Evolutionary conservation across 2,888 invertebrate species (phyloP), one percentile per base, ranked within the genome.

Genomic region (Heliconius charithonia): DNA sequence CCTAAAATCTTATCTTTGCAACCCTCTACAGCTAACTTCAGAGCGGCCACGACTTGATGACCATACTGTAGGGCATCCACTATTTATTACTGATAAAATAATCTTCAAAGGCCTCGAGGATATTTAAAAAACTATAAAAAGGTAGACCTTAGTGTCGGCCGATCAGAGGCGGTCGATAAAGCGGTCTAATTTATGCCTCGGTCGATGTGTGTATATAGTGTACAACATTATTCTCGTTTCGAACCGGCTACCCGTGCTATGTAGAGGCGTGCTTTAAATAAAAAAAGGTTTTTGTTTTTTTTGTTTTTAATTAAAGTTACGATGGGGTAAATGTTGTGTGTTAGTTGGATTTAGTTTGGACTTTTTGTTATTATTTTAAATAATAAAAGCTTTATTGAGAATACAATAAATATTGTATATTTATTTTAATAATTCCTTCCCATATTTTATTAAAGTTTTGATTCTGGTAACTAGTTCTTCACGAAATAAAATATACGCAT

Each of bases 121-220:
- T 91, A 91, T 92, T 93, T 93, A 92, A 92, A 93, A 92, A 92
- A 90, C 92, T 90, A 92, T 92, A 92, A 92, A 92, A 89, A 81
- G 62, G 29, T 72, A 37, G 72, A 32, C 59, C 65, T 51, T 72
- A 85, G 83, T 82, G 87, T 86, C 88, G 90, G 87, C 85, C 87
- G 88, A 88, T 90, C 91, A 90, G 90, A 90, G 89, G 91, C 90
- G 85, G 85, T 16, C 59, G 72, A 92, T 92, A 92, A 91, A 89
- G 85, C 69, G 25, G 87, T 83, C 86, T 92, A 90, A 92, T 93
- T 93, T 93, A 93, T 92, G 86, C 87, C 83, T 81, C 83, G 67
- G n/a, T 37, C 37, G 37, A 41, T 69, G 69, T 72, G 59, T 72
- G 59, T 72, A 72, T 59, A 56, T 59, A 72, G 59, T 59, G 59